A percentile compares a stretch with the other conserved stretches of the same genome.
These are phyloP conservation scores for Microctenopoma lineatum DNA, from an alignment of 2,797 vertebrate genomes.

Conservation along the genomic window DNA sequence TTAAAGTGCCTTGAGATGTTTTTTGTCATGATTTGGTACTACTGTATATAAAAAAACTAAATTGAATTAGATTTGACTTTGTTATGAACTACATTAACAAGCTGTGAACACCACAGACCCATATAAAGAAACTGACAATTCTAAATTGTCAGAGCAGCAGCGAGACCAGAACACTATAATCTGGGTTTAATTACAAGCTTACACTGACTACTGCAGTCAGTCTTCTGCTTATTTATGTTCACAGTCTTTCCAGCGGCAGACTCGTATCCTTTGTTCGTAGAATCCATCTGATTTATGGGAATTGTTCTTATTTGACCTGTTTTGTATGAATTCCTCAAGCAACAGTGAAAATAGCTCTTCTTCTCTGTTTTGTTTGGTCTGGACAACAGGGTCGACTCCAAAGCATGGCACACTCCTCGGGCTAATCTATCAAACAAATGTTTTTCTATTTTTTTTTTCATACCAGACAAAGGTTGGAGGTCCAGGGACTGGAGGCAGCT, in stretches of 20 bases:
- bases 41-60: too few species aligned
- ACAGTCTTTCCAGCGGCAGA: background rate
- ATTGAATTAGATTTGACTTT: too few species aligned
- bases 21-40: too few species aligned
- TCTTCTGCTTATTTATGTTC: slow-evolving; percentile 30
- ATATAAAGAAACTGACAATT: too few species aligned
- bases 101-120: background rate
- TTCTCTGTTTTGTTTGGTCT: background rate
- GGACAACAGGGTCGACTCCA: background rate
- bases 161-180: slow-evolving; percentile 27
- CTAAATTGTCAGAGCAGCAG: background rate
- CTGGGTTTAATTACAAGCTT: slow-evolving; percentile 42
- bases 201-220: slow-evolving; percentile 14
- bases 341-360: background rate
- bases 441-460: slow-evolving; percentile 17
- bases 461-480: slow-evolving; percentile 92
- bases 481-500: slow-evolving; percentile 84
- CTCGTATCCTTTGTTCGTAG: background rate
- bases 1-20: too few species aligned
- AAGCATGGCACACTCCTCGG: background rate
- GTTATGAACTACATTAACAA: background rate
- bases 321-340: background rate
- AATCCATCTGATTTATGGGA: background rate
- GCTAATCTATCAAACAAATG: background rate
- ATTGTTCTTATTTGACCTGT: background rate